Conservation (phyloP, 2,797 vertebrate species). For the Mus caroli region DNA sequence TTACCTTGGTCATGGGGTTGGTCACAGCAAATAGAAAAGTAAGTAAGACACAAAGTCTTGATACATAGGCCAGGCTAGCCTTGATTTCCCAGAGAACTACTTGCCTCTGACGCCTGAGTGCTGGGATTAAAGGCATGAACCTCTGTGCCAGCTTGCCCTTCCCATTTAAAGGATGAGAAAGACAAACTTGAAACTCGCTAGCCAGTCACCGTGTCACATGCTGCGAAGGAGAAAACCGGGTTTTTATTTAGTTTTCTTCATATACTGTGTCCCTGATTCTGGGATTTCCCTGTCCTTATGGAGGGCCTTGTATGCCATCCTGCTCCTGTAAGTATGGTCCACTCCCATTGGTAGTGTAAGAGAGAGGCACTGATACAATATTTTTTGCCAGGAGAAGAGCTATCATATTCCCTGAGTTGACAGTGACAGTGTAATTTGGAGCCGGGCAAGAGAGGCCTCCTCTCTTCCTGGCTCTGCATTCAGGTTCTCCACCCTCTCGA, state of each 20-base stretch:
- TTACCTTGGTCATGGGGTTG: not conserved
- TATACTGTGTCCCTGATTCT: not conserved
- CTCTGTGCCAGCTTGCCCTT: not conserved
- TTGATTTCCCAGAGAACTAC: not conserved
- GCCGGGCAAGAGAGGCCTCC: not conserved
- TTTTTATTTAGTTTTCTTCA: not conserved
- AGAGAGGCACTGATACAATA: not conserved
- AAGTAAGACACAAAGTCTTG: not conserved
- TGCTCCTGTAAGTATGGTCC: not conserved
- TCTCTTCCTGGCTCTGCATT: accelerated
- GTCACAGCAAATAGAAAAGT: not conserved
- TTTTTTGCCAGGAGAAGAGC: not conserved
- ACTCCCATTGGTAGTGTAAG: not conserved
- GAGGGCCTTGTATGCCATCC: not conserved
- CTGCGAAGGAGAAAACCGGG: not conserved
- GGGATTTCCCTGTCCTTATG: not conserved
- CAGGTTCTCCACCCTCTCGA: not conserved
- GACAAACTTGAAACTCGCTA: not conserved
- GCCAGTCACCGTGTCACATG: not conserved
- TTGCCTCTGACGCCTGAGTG: not conserved
- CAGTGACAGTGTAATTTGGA: not conserved
- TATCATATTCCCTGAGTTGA: not conserved
- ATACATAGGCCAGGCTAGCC: not conserved
- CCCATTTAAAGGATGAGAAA: not conserved
- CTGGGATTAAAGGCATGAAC: not conserved